A percentile compares a stretch with the other conserved stretches of the same genome.
These are phyloP conservation scores for Haplochromis burtoni DNA, from an alignment of 2,113 vertebrate species.

Conservation along the genomic window DNA sequence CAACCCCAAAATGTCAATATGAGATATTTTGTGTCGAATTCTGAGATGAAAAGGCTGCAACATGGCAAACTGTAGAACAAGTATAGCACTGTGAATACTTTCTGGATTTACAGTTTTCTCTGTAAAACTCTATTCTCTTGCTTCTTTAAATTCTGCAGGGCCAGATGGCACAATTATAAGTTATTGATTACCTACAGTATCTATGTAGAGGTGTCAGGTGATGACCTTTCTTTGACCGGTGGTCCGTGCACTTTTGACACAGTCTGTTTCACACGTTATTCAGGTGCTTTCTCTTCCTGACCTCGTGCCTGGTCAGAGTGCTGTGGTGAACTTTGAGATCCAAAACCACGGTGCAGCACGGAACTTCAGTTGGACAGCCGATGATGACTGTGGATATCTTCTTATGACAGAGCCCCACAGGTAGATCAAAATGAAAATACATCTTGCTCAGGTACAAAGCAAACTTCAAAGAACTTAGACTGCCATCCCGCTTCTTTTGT, in stretches of 20 bases:
- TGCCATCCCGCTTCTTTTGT: background rate
- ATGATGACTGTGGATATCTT: conserved; percentile 66
- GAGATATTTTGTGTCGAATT: background rate
- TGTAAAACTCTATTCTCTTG: background rate
- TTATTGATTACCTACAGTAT: background rate
- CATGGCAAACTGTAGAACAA: background rate
- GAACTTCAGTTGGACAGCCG: conserved; percentile 50
- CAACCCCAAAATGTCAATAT: background rate
- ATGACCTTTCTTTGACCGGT: background rate
- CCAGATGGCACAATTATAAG: background rate
- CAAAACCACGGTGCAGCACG: conserved; percentile 62
- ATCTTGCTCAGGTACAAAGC: background rate
- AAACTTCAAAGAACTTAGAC: background rate
- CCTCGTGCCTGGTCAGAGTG: conserved; percentile 49
- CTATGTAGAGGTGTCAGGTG: background rate
- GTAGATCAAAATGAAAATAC: background rate
- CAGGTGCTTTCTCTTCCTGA: conserved; percentile 46
- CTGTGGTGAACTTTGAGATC: conserved; percentile 59
- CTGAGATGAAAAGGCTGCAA: background rate
- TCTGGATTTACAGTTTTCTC: background rate
- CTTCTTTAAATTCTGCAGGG: background rate
- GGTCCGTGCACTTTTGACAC: background rate
- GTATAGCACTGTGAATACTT: background rate
- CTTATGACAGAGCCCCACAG: conserved; percentile 58
- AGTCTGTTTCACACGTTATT: background rate